Evolutionary conservation across 1,140 invertebrate genomes (phyloP).

Genomic region (Calliphora vicina): DNA sequence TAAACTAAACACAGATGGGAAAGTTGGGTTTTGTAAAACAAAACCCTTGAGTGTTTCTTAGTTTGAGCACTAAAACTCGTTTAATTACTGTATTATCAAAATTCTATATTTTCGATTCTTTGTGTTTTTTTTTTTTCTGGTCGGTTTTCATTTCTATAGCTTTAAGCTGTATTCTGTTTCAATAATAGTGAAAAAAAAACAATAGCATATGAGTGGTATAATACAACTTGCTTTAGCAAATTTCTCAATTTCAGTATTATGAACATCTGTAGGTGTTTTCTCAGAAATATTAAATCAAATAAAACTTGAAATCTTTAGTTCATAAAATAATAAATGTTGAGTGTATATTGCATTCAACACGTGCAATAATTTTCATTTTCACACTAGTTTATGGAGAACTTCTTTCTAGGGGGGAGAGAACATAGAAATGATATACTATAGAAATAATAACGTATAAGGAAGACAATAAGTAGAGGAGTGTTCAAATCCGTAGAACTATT

Average conservation of each 20-base stretch:
- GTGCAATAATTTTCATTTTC: background rate
- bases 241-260: background rate
- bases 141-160: background rate
- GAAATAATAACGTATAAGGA: too few relatives aligned
- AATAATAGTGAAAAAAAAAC: background rate
- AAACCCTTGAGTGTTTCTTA: too few relatives aligned
- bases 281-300: background rate
- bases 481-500: too few relatives aligned
- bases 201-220: background rate
- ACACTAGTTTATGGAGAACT: background rate
- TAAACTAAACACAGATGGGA: too few relatives aligned
- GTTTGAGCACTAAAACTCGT: too few relatives aligned
- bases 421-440: too few relatives aligned
- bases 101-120: too few relatives aligned
- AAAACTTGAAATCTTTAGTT: background rate
- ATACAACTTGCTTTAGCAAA: background rate
- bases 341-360: background rate
- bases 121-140: too few relatives aligned
- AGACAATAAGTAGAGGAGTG: too few relatives aligned
- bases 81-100: too few relatives aligned
- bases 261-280: background rate
- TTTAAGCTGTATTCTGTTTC: background rate
- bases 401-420: too few relatives aligned
- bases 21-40: too few relatives aligned
- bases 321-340: background rate